Base-by-base conservation (phyloP, 2,113 vertebrate genomes). In the Mormyrus lacerda region DNA sequence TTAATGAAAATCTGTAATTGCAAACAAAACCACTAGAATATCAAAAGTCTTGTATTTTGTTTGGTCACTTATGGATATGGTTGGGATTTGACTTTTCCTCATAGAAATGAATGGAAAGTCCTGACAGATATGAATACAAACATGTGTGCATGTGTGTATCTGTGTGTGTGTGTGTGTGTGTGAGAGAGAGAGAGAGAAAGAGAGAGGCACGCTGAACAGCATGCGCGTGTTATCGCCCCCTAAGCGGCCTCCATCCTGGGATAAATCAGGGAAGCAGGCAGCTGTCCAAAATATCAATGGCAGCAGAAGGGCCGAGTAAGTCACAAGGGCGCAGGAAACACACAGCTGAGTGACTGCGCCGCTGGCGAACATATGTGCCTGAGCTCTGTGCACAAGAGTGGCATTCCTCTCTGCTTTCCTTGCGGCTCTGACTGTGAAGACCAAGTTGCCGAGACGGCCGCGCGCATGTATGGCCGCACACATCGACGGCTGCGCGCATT, bases 291-390 rank as follows among this genome's bases (percentile, higher is more conserved):
- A 91, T 88, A 92, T 93, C 90, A 91, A 93, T 91, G 92, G 93
- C 90, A 92, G 94, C 90, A 92, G 90, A 89, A 61, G 88, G 42
- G 27, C 87, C 91, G 31, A 8, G 85, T 93, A 92, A 94, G 94
- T 94, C 93, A 92, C 91, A 90, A 91, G 89, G 55, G 92, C 91
- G 90, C 90, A 92, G 89, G 90, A 35, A 92, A 91, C 91, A 88
- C 27, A 69, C 53, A 65, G 61, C 61, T 0, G 55, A 85, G 91
- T 91, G 92, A 88, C 90, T 90, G 84, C 1, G 35, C 53, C 55
- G 89, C 61, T 90, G 55, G 92, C 90, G 31, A 89, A 58, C 50
- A 7, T 79, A 83, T 83, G 47, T 88, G 84, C 82, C 50, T 45
- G 84, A 53, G 87, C 85, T 88, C 55, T 90, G 90, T 31, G 85